A percentile compares a stretch with the other conserved stretches of the same genome.
Conservation (phyloP, 2,797 vertebrate species). For the Siniperca scherzeri region DNA sequence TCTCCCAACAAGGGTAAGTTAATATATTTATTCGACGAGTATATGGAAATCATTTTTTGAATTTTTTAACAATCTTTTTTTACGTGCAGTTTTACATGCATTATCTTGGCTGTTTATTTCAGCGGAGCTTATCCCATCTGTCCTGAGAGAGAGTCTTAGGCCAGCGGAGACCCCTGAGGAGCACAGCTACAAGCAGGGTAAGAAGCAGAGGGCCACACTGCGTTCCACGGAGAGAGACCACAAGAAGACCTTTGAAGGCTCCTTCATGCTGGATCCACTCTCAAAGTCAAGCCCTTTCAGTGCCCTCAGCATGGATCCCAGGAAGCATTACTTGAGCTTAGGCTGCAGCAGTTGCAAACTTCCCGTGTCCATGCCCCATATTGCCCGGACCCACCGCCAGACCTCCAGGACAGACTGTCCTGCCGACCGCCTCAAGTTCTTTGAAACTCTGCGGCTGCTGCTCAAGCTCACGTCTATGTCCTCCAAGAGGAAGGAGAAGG, state of each 20-base stretch:
- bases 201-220: conserved; percentile 90
- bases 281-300: conserved; percentile 91
- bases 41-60: not conserved
- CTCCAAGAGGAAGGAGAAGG: conserved; percentile 99
- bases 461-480: conserved; percentile 99
- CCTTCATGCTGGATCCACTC: conserved; percentile 95
- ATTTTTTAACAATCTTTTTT: not conserved
- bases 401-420: conserved; percentile 98
- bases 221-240: conserved; percentile 94
- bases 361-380: conserved; percentile 92
- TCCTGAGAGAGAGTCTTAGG: conserved; percentile 87
- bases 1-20: conserved; percentile 88
- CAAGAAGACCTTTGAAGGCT: conserved; percentile 95
- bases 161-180: conserved; percentile 88
- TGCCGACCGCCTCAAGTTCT: conserved; percentile 97
- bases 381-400: conserved; percentile 94
- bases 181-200: conserved; percentile 92
- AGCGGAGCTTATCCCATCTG: conserved; percentile 63
- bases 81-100: not conserved
- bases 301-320: conserved; percentile 92
- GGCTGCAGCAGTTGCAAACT: conserved; percentile 95
- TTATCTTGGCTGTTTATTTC: conserved; percentile 33
- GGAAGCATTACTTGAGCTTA: conserved; percentile 98
- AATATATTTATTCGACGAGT: not conserved
- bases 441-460: conserved; percentile 96